Percentiles rank a stretch among this genome's conserved stretches.
Conservation (phyloP, 2,113 vertebrate species). For the Stegostoma tigrinum region DNA sequence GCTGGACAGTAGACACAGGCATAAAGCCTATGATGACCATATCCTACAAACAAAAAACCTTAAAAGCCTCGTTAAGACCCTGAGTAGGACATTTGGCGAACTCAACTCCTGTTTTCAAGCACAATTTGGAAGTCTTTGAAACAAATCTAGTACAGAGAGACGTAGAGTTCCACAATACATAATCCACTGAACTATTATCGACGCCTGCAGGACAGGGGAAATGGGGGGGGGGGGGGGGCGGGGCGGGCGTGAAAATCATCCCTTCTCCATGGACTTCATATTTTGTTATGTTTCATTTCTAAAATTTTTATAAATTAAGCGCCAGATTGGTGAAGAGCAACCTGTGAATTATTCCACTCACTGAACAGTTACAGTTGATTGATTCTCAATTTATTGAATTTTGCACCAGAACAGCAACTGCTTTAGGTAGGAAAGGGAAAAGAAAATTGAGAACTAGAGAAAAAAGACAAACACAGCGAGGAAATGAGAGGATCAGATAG, state of each 20-base stretch:
- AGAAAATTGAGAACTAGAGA: neutral
- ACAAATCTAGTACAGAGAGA: neutral
- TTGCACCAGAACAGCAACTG: neutral
- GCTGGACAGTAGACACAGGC: no score
- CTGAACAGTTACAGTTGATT: neutral
- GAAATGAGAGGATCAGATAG: neutral
- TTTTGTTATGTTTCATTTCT: neutral
- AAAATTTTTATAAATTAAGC: neutral
- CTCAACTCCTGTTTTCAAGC: neutral
- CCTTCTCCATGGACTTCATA: neutral
- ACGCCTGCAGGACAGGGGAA: neutral
- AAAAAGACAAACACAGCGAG: neutral
- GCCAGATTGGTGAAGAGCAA: neutral
- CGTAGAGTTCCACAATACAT: neutral
- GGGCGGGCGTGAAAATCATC: no score
- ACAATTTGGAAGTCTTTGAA: neutral
- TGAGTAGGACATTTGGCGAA: neutral
- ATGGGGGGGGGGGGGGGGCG: neutral
- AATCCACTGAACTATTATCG: neutral
- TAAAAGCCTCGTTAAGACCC: neutral
- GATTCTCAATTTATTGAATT: neutral
- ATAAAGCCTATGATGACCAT: no score
- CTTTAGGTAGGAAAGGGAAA: neutral
- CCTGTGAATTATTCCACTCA: neutral
- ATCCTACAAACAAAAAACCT: no score